Conservation (phyloP, 2,888 invertebrate genomes). For the Villa cingulata region DNA sequence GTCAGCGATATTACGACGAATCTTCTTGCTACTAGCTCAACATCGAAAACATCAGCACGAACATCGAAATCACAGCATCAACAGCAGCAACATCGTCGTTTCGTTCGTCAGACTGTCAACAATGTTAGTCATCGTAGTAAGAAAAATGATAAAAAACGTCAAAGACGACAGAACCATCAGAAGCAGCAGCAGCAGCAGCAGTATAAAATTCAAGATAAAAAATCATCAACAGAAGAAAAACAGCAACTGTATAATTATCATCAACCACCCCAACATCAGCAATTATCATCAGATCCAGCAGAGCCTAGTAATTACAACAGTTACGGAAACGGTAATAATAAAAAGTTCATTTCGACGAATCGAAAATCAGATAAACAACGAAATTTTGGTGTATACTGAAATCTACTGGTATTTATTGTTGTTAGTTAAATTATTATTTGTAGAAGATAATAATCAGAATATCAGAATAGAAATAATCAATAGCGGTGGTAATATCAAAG, state of each 20-base stretch:
- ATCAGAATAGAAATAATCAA: no score
- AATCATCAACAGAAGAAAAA: neutral
- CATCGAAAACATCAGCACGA: constrained; percentile 16
- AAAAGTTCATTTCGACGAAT: no score
- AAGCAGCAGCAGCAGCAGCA: neutral
- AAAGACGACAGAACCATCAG: neutral
- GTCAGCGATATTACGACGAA: neutral
- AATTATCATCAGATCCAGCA: neutral
- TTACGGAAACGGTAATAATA: no score
- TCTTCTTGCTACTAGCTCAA: constrained; percentile 9
- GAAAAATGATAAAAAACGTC: neutral
- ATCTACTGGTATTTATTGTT: neutral
- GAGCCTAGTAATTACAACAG: no score
- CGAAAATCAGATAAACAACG: neutral
- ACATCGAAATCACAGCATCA: constrained; percentile 9
- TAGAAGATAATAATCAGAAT: no score
- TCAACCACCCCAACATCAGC: neutral
- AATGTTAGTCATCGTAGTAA: no score
- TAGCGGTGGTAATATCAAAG: no score
- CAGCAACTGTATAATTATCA: neutral
- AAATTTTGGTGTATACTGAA: neutral
- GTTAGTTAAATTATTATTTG: no score
- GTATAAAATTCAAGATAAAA: neutral
- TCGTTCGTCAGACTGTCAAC: no score
- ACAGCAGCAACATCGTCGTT: neutral